Conservation (phyloP, 2,797 vertebrate genomes). For the Sarcoramphus papa region DNA sequence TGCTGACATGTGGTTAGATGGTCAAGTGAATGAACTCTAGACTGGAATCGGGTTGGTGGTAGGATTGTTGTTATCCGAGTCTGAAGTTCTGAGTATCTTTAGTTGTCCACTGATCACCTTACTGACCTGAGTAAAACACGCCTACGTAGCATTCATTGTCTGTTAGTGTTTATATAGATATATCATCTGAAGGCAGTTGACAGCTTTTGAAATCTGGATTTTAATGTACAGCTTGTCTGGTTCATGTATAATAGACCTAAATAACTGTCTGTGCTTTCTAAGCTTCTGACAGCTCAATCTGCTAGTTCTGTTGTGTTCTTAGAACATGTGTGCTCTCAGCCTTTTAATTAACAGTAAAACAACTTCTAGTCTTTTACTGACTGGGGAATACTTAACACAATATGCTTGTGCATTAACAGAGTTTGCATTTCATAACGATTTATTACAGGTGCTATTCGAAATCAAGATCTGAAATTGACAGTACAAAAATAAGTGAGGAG, state of each 20-base stretch:
- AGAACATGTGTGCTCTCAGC: not conserved
- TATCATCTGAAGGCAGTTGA: not conserved
- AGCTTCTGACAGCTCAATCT: not conserved
- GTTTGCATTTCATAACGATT: not conserved
- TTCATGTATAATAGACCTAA: not conserved
- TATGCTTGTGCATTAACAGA: not conserved
- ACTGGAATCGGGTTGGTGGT: not conserved
- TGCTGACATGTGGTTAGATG: not conserved
- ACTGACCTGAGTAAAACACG: not conserved
- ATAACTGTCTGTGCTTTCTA: not conserved
- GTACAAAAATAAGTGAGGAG: slow-evolving; percentile 1
- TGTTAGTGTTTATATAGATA: not conserved
- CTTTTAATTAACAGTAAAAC: not conserved
- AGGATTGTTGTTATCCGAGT: not conserved
- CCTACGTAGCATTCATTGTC: not conserved
- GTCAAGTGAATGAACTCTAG: not conserved
- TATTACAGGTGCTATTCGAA: not conserved
- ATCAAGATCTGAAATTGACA: slow-evolving; percentile 2
- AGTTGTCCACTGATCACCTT: not conserved
- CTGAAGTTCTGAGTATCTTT: not conserved
- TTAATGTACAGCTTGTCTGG: not conserved
- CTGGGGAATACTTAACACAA: not conserved
- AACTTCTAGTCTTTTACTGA: not conserved
- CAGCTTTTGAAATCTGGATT: not conserved
- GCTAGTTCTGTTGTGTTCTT: not conserved